These are phyloP conservation scores for Habropoda laboriosa DNA, from an alignment of 1,140 invertebrate genomes.

Conservation along the genomic window DNA sequence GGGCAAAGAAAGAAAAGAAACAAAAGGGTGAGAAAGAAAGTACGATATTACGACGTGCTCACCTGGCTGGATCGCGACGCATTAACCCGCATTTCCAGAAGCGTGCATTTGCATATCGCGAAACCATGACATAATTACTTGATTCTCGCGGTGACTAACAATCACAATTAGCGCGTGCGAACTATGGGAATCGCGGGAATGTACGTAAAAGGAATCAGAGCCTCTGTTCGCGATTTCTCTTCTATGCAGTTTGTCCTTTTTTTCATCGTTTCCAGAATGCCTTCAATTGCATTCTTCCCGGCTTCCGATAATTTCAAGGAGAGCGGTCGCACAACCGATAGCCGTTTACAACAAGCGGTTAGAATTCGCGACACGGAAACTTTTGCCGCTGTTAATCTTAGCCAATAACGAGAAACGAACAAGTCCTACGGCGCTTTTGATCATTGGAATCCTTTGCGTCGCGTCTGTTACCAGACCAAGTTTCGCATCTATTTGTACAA, in stretches of 20 bases:
- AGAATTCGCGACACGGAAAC: neutral
- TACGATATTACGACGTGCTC: neutral
- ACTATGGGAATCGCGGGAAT: neutral
- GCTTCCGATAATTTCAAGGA: neutral
- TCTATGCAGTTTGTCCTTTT: neutral
- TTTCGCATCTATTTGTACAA: neutral
- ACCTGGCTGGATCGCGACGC: neutral
- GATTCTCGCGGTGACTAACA: neutral
- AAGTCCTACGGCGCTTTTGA: neutral
- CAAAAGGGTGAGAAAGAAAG: too few relatives aligned
- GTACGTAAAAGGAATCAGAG: neutral
- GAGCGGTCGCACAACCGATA: neutral
- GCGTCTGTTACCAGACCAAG: neutral
- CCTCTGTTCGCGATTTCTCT: neutral
- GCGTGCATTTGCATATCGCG: neutral
- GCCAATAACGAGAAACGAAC: neutral
- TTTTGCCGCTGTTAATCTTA: neutral
- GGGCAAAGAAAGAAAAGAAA: neutral
- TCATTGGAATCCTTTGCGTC: neutral
- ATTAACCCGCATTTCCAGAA: constrained; percentile 19
- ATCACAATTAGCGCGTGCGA: neutral
- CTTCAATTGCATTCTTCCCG: too few relatives aligned
- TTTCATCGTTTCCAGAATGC: neutral
- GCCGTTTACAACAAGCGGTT: too few relatives aligned
- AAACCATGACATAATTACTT: constrained; percentile 44